phyloP scores from a whole-genome alignment of 1,140 invertebrate genomes.

The Achatina immaculata region DNA sequence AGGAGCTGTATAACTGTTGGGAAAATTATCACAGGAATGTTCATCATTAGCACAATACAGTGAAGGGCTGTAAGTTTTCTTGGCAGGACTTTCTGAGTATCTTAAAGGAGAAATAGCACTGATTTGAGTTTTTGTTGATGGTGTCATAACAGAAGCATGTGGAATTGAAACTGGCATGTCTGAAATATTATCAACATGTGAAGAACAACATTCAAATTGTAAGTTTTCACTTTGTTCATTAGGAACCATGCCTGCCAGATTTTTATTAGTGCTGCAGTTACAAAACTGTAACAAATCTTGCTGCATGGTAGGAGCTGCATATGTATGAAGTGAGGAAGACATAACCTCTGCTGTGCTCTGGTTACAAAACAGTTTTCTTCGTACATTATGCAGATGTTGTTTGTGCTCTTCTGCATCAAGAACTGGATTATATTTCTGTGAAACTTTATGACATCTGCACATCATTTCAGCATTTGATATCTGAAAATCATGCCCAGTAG shows the following conservation, averaged over 20 bases:
- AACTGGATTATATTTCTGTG: too few species aligned
- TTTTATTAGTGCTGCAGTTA: neutral
- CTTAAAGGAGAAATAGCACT: neutral
- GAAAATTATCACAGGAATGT: neutral
- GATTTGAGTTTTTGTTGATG: neutral
- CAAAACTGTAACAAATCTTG: neutral
- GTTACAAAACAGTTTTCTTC: constrained; percentile 9
- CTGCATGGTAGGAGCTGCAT: neutral
- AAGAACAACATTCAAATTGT: neutral
- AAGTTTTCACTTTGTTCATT: neutral
- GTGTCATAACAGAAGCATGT: neutral
- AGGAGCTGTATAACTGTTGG: neutral
- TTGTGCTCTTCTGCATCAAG: neutral
- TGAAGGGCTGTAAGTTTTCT: neutral
- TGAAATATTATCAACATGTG: neutral
- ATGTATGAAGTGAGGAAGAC: neutral
- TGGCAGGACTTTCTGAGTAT: neutral
- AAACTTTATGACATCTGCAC: neutral
- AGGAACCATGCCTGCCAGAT: neutral
- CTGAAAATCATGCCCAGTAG: neutral
- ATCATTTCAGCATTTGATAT: neutral
- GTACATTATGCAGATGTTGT: neutral
- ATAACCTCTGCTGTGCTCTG: neutral
- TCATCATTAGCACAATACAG: neutral
- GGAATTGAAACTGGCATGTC: neutral